Base-by-base conservation (phyloP, 2,797 vertebrate species). In the Poecilia wingei region DNA sequence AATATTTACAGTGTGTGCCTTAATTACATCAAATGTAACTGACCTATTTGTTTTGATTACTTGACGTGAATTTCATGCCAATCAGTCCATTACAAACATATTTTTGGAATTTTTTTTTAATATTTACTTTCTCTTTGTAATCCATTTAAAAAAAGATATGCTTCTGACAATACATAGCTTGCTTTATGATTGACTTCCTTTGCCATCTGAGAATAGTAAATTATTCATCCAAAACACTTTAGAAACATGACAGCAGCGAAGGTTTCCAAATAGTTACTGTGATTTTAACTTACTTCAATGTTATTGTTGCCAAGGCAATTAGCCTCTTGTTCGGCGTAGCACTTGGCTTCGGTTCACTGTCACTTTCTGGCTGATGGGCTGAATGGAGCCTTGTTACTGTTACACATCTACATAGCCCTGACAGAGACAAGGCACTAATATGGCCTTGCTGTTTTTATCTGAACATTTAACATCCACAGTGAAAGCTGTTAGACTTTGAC, bases 401-500 rank as follows among this genome's bases (percentile, higher is more conserved):
- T 61, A 81, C 84, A 82, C 81, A 83, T 78, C 70, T 89, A 88
- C 89, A 94, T 91, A 93, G 87, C 83, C 92, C 92, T 92, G 89
- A 92, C 83, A 88, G 77, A 71, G 41, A 79, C 64, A 78, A 73
- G 76, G 84, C 39, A 84, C 66, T 76, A 74, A 75, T 73, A 76
- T 79, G 69, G 68, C 74, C 77, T 80, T 12, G 7, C 66, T 82
- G 75, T 82, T 86, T 85, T 83, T 76, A 71, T 77, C 79, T 77
- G 80, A 22, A 82, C 82, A 82, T 85, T 83, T 39, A 77, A 66
- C 71, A 72, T 72, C 45, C 33, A 31, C 64, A 75, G 72, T 46
- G 43, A 82, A 72, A 36, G 49, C 4, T 70, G 25, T 70, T 13
- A 45, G 39, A 70, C 59, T 10, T 74, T 84, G 31, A 53, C 25